Percentiles rank a stretch among this genome's conserved stretches.
Evolutionary conservation across 2,888 invertebrate genomes (phyloP).

Genomic region (Tetragnatha montana): DNA sequence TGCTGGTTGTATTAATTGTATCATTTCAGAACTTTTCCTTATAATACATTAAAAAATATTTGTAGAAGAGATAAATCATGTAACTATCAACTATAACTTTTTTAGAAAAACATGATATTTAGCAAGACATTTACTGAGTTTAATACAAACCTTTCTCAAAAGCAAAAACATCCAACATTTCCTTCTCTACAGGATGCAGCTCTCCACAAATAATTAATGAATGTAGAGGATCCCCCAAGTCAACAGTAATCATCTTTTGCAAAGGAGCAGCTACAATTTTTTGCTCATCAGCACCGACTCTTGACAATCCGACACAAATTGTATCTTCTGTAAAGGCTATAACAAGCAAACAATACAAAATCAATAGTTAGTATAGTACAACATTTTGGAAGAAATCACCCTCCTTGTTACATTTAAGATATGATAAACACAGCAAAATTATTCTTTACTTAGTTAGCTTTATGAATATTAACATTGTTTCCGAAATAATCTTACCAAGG

Average conservation of each 20-base stretch:
- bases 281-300: conserved; percentile 88
- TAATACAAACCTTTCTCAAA: conserved; percentile 54
- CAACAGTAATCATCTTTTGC: conserved; percentile 82
- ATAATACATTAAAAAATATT: neutral
- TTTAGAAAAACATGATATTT: neutral
- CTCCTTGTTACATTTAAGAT: too few species aligned
- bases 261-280: conserved; percentile 85
- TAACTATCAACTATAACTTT: neutral
- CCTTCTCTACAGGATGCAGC: conserved; percentile 93
- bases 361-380: too few species aligned
- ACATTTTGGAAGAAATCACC: too few species aligned
- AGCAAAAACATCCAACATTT: conserved; percentile 82
- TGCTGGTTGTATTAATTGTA: too few species aligned
- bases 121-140: neutral
- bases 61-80: neutral
- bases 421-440: too few species aligned
- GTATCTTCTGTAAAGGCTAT: conserved; percentile 78
- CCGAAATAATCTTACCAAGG: conserved; percentile 22
- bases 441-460: too few species aligned
- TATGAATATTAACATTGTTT: too few species aligned
- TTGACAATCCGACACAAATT: conserved; percentile 89
- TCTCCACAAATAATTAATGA: conserved; percentile 89
- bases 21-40: too few species aligned
- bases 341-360: conserved; percentile 62
- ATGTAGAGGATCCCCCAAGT: conserved; percentile 94